Percentiles rank a stretch among this genome's conserved stretches.
These are phyloP conservation scores for Proteles cristata DNA, from an alignment of 2,113 vertebrate species.

Conservation along the genomic window DNA sequence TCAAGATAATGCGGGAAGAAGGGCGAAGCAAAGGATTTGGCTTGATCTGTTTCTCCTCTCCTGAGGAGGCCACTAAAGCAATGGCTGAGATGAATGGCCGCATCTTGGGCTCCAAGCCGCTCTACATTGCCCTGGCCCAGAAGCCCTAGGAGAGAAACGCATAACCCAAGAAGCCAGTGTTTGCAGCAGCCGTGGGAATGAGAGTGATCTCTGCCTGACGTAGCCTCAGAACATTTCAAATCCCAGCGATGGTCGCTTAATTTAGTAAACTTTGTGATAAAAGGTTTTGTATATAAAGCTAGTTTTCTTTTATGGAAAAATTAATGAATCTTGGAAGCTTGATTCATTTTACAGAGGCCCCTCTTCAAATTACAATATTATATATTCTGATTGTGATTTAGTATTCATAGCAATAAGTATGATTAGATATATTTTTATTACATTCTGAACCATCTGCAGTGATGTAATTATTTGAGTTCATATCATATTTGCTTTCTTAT, in stretches of 20 bases:
- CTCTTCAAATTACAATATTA: background rate
- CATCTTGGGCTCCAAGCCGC: constrained; percentile 46
- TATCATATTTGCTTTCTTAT: background rate
- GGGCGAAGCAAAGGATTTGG: constrained; percentile 97
- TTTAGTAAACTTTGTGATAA: background rate
- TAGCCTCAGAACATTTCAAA: background rate
- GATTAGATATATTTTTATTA: constrained; percentile 2
- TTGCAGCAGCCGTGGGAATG: constrained; percentile 70
- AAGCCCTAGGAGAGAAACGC: background rate
- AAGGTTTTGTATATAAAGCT: background rate
- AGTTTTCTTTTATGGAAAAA: background rate
- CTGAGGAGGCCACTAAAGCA: constrained; percentile 41
- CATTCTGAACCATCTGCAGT: background rate
- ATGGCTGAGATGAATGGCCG: constrained; percentile 72
- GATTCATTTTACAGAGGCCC: background rate
- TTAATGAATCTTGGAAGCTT: background rate
- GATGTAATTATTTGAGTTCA: background rate
- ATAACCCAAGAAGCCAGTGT: background rate
- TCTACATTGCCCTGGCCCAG: constrained; percentile 64
- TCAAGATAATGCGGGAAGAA: constrained; percentile 97
- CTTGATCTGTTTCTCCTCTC: constrained; percentile 96
- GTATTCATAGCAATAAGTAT: background rate
- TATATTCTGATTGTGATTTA: background rate
- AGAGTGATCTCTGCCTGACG: background rate
- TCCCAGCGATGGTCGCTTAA: background rate